phyloP scores from a whole-genome alignment of 2,888 invertebrate species.

The Chymomyza fuscimana region DNA sequence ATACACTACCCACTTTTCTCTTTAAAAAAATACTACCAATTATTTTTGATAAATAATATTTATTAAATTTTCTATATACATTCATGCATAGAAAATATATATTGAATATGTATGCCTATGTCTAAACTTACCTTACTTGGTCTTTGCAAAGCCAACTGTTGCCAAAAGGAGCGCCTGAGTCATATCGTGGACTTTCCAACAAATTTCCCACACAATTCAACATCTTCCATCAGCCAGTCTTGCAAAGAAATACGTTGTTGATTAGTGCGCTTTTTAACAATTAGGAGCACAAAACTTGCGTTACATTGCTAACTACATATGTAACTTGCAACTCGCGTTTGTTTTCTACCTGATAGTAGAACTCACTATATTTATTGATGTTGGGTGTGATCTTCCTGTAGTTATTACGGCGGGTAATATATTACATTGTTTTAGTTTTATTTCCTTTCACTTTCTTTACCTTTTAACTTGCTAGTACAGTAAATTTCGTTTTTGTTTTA shows the following conservation, averaged over 20 bases:
- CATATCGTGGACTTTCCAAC: not conserved
- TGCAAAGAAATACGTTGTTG: conserved; percentile 68
- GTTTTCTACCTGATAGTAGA: conserved; percentile 1
- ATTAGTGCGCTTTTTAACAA: conserved; percentile 54
- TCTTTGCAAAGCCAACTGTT: not conserved
- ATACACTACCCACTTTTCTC: not conserved
- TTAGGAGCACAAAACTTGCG: not conserved
- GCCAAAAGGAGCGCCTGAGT: not conserved
- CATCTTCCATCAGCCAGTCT: conserved; percentile 52
- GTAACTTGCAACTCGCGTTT: not conserved
- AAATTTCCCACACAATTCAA: not conserved
- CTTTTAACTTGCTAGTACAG: conserved; percentile 57
- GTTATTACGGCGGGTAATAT: conserved; percentile 63
- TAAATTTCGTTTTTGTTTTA: conserved; percentile 35
- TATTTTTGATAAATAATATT: not conserved
- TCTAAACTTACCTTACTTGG: conserved; percentile 1
- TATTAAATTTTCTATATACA: not conserved
- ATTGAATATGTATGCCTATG: not conserved
- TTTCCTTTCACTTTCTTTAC: conserved; percentile 42
- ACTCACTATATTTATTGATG: conserved; percentile 29
- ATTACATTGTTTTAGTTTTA: conserved; percentile 45
- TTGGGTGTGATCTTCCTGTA: conserved; percentile 34
- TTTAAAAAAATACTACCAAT: not conserved
- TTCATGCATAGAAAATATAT: not conserved
- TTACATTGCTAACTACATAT: not conserved